Evolutionary conservation across 1,140 invertebrate genomes (phyloP).

Genomic region (Cotesia chilonis): DNA sequence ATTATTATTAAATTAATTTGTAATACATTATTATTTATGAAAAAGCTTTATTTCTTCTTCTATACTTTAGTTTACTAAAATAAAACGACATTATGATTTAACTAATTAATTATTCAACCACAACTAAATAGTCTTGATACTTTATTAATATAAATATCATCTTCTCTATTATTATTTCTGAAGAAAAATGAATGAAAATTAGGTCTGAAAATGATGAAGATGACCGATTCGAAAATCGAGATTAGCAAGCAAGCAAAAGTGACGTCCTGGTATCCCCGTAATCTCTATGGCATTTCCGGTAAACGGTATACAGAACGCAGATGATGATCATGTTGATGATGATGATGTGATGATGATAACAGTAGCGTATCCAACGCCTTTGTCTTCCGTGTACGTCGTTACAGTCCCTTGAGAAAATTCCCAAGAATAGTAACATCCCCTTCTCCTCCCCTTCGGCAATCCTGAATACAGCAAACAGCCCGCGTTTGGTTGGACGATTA

Average conservation of each 20-base stretch:
- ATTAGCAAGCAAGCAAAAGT: slow-evolving; percentile 35
- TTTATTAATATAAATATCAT: background rate
- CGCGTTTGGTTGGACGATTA: slow-evolving; percentile 48
- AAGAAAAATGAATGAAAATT: slow-evolving; percentile 12
- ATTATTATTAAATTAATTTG: too few species aligned
- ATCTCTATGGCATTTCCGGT: slow-evolving; percentile 54
- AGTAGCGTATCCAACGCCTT: slow-evolving; percentile 12
- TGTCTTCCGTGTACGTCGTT: slow-evolving; percentile 26
- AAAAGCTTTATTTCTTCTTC: too few species aligned
- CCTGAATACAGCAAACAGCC: background rate
- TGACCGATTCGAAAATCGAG: background rate
- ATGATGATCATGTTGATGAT: slow-evolving; percentile 4
- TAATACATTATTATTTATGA: too few species aligned
- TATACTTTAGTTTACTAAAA: too few species aligned
- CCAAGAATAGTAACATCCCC: slow-evolving; percentile 51
- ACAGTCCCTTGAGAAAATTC: slow-evolving; percentile 58
- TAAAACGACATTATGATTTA: too few species aligned
- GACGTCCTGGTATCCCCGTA: slow-evolving; percentile 29
- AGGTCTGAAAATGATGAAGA: slow-evolving; percentile 10
- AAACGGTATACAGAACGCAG: slow-evolving; percentile 54
- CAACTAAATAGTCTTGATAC: too few species aligned
- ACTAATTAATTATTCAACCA: too few species aligned
- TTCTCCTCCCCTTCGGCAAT: too few species aligned
- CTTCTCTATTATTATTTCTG: too few species aligned
- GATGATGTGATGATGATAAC: too few species aligned